Evolutionary conservation across 1,140 invertebrate species (phyloP).

Genomic region (Linepithema humile): DNA sequence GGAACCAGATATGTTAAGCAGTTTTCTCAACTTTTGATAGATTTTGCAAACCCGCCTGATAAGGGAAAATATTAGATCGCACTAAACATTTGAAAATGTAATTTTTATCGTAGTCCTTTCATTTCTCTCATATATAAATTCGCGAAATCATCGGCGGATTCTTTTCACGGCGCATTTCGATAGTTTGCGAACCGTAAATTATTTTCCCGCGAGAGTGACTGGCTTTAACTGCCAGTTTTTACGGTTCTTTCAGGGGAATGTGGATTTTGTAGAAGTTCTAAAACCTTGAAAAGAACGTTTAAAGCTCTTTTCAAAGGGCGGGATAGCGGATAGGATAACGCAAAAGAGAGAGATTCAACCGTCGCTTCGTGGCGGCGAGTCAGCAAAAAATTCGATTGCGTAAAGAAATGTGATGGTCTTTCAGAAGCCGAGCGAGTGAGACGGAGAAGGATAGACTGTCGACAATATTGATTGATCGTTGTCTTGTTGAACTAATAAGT

Average conservation of each 20-base stretch:
- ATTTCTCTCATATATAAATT: background rate
- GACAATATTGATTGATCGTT: slow-evolving; percentile 37
- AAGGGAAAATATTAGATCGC: background rate
- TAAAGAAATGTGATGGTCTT: background rate
- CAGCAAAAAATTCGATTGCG: slow-evolving; percentile 2
- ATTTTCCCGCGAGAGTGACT: background rate
- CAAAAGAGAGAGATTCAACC: background rate
- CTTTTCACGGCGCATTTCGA: background rate
- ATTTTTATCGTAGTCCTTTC: background rate
- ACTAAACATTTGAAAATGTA: background rate
- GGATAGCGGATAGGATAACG: background rate
- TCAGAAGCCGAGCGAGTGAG: background rate
- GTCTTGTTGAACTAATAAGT: slow-evolving; percentile 61
- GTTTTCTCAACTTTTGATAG: background rate
- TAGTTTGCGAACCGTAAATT: slow-evolving; percentile 31
- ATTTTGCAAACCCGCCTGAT: background rate
- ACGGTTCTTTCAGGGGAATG: slow-evolving; percentile 1
- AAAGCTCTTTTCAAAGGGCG: slow-evolving; percentile 5
- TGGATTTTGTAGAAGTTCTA: slow-evolving; percentile 39
- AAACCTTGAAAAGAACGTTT: slow-evolving; percentile 29
- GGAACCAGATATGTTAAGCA: background rate
- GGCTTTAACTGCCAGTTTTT: slow-evolving; percentile 34
- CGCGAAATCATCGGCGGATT: background rate
- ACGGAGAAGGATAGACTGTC: background rate
- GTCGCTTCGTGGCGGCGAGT: background rate